A percentile compares a stretch with the other conserved stretches of the same genome.
phyloP scores from a whole-genome alignment of 2,888 invertebrate species.

The Lycia hirtaria region DNA sequence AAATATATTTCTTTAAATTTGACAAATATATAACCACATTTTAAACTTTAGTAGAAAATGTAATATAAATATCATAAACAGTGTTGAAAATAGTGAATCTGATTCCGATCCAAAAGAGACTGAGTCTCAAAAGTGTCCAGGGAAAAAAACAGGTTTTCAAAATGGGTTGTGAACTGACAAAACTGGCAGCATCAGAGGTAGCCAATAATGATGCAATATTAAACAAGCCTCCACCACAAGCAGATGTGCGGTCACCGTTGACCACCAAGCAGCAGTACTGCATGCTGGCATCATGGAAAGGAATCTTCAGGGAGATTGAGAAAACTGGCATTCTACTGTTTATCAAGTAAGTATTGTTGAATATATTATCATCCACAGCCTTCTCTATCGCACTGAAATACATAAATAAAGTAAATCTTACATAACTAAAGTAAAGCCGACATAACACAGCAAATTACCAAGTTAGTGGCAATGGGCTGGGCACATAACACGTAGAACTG shows the following conservation, averaged over 20 bases:
- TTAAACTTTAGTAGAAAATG: too few relatives aligned
- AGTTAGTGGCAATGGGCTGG: too few relatives aligned
- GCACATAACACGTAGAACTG: too few relatives aligned
- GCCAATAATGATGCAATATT: slow-evolving; percentile 71
- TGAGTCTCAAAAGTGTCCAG: not conserved
- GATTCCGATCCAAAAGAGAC: not conserved
- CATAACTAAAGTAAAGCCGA: too few relatives aligned
- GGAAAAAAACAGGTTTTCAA: not conserved
- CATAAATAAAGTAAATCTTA: too few relatives aligned
- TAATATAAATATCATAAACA: too few relatives aligned
- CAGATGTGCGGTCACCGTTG: slow-evolving; percentile 92
- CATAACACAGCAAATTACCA: too few relatives aligned
- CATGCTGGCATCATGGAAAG: slow-evolving; percentile 96
- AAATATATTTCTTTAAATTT: too few relatives aligned
- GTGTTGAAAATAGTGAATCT: too few relatives aligned
- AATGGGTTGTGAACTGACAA: slow-evolving; percentile 92
- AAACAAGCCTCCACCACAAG: slow-evolving; percentile 87
- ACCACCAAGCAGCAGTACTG: slow-evolving; percentile 94
- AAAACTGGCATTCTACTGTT: slow-evolving; percentile 95
- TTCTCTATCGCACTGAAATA: too few relatives aligned
- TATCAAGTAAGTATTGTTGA: slow-evolving; percentile 89
- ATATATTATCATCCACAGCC: not conserved
- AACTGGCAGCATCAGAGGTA: slow-evolving; percentile 86
- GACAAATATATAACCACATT: too few relatives aligned
- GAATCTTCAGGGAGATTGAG: slow-evolving; percentile 94